Base-by-base conservation (phyloP, 2,797 vertebrate genomes). In the Myotis pilosus region DNA sequence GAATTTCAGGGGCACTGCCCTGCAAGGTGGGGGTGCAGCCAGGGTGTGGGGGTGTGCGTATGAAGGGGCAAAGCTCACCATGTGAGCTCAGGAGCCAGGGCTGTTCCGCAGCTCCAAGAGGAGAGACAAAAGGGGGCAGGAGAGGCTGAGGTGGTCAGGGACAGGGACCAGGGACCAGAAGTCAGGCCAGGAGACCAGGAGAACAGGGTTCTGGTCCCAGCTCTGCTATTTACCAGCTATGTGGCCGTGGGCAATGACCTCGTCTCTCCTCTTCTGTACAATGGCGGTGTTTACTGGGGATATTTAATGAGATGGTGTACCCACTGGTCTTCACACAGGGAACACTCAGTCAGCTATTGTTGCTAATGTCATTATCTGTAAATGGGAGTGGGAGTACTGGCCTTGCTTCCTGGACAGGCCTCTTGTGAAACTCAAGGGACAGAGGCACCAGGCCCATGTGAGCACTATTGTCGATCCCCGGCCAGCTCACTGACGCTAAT, bases 371-470 rank as follows among this genome's bases (percentile, higher is more conserved):
- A 36, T 25, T 81, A 49, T 85, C 88, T 82, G 33, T 64, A 49
- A 68, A 23, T 28, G 38, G 78, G 85, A 87, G 84, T 49, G 53
- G 83, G 72, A 78, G 44, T 38, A 51, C 80, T 76, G 78, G 89
- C 74, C 94, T 80, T 60, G 36, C 89, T 82, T 84, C 72, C 92
- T 74, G 38, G 81, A 89, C 76, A 81, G 81, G 82, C 33, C 44
- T 49, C 83, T 82, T 47, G 17, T 19, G 72, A 94, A 91, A 89
- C 68, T 62, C 82, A 69, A 84, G 8, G 91, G 66, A 74, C 94
- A 89, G 75, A 94, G 68, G 84, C 11, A 0, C 44, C 87, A 33
- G 69, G 89, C 87, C 91, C 95, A 87, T 0, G 0, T 47, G 71
- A 97, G 51, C 38, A 38, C 89, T 57, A 4, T 4, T 80, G 55